Base-by-base conservation (phyloP, 2,888 invertebrate species). In the Erpobdella octoculata region DNA sequence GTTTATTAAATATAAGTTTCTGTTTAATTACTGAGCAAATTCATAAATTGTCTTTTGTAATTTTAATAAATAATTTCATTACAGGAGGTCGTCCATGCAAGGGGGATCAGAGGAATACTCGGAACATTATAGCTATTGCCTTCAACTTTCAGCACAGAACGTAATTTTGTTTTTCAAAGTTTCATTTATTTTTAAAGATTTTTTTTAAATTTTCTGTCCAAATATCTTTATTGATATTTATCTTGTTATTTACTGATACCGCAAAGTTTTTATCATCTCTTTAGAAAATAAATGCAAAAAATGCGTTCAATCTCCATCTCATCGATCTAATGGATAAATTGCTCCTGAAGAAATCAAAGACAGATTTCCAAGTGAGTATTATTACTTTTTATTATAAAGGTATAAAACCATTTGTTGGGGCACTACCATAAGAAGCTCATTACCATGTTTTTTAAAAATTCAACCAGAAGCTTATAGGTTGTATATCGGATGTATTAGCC, bases 211-310 rank as follows among this genome's bases (percentile, higher is more conserved):
- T 58, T 46, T 58, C n/a, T 21, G 9, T 8, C 48, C 6, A 18
- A 67, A n/a, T 12, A 9, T 58, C 25, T 61, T 28, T 12, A 25
- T 33, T 28, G 25, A 31, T 12, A 9, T 31, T 70, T 15, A 18
- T 36, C 66, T 46, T n/a, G n/a, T n/a, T n/a, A n/a, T n/a, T n/a
- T n/a, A n/a, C n/a, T 1, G 18, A 65, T 71, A 33, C 18, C 36
- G 41, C 15, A 46, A 28, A 12, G 71, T 35, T n/a, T 33, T 18
- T 12, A 33, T 2, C 36, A 33, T n/a, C 25, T 35, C 36, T 86
- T 5, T 83, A 90, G 89, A 93, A 92, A 88, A 90, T 94, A 77
- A 92, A 88, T 78, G 86, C 88, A 66, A 91, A 92, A 80, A 93
- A 93, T 86, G 93, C 92, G 0, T 94, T 93, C 88, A 89, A 88